Evolutionary conservation across 2,797 vertebrate species (phyloP).

Genomic region (Gymnothorax reevesii): DNA sequence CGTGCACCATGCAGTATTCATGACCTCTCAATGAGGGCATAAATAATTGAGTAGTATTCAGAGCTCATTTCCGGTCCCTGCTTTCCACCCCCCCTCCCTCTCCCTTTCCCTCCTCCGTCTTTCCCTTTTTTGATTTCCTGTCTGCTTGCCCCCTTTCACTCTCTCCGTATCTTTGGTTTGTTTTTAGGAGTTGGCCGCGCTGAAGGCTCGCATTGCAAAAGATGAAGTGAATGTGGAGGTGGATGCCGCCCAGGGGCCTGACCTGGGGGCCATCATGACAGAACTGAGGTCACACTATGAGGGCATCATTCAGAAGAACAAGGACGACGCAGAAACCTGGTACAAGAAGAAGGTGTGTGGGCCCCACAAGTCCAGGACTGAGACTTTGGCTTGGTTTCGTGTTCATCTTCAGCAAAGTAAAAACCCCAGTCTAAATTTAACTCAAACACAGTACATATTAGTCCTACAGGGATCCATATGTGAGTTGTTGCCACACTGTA

Average conservation of each 20-base stretch:
- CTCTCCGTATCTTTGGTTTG: not conserved
- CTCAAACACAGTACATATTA: too few relatives aligned
- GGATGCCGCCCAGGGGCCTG: conserved; percentile 74
- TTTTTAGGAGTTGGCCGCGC: conserved; percentile 65
- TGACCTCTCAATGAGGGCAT: conserved; percentile 10
- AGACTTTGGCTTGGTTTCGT: conserved; percentile 8
- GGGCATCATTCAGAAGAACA: conserved; percentile 76
- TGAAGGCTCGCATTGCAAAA: conserved; percentile 65
- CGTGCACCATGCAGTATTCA: conserved; percentile 28
- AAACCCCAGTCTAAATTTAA: not conserved
- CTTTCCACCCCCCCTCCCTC: not conserved
- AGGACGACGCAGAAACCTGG: conserved; percentile 78
- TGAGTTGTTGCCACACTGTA: not conserved
- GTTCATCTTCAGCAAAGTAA: not conserved
- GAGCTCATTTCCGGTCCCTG: not conserved
- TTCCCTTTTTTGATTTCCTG: not conserved
- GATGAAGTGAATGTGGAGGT: conserved; percentile 79
- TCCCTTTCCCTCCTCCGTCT: not conserved
- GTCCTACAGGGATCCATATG: too few relatives aligned
- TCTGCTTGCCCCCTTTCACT: not conserved
- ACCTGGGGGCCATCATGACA: conserved; percentile 72
- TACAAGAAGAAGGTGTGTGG: conserved; percentile 76
- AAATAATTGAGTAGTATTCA: conserved; percentile 25
- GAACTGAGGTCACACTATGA: conserved; percentile 80
- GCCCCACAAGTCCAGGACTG: not conserved